Conservation (phyloP, 2,888 invertebrate genomes). For the Blastobasis adustella region DNA sequence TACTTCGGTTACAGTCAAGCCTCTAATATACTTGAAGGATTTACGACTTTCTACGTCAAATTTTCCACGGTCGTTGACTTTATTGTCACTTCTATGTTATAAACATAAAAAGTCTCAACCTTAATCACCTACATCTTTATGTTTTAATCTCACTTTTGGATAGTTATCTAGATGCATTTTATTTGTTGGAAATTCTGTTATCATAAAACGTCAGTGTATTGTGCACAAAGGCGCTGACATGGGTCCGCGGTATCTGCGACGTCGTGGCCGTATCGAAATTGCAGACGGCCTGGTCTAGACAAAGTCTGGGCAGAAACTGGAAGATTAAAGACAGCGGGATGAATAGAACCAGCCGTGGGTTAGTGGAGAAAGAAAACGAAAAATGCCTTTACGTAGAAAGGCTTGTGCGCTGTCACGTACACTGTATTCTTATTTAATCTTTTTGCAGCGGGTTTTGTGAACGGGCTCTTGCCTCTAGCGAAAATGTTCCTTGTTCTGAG, state of each 20-base stretch:
- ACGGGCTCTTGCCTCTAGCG: conserved; percentile 34
- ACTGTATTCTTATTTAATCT: conserved; percentile 64
- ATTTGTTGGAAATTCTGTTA: too few relatives aligned
- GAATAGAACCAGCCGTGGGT: conserved; percentile 56
- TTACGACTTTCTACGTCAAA: too few relatives aligned
- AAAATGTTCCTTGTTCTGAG: conserved; percentile 23
- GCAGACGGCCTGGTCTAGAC: conserved; percentile 48
- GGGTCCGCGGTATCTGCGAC: conserved; percentile 12
- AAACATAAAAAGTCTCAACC: too few relatives aligned
- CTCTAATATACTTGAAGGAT: too few relatives aligned
- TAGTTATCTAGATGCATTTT: too few relatives aligned
- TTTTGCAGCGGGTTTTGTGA: conserved; percentile 50
- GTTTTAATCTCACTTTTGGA: too few relatives aligned
- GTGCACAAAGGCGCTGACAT: neutral
- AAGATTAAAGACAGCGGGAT: conserved; percentile 65
- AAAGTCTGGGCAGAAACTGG: conserved; percentile 52
- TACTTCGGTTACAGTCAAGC: too few relatives aligned
- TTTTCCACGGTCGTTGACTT: too few relatives aligned
- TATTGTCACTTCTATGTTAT: too few relatives aligned
- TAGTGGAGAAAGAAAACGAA: conserved; percentile 57
- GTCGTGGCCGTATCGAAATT: conserved; percentile 38
- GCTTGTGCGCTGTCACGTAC: conserved; percentile 66
- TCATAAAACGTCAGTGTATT: too few relatives aligned
- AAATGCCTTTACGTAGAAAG: conserved; percentile 58
- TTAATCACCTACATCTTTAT: too few relatives aligned